These are phyloP conservation scores for Cochlearius cochlearius DNA, from an alignment of 2,113 vertebrate genomes.

Conservation along the genomic window DNA sequence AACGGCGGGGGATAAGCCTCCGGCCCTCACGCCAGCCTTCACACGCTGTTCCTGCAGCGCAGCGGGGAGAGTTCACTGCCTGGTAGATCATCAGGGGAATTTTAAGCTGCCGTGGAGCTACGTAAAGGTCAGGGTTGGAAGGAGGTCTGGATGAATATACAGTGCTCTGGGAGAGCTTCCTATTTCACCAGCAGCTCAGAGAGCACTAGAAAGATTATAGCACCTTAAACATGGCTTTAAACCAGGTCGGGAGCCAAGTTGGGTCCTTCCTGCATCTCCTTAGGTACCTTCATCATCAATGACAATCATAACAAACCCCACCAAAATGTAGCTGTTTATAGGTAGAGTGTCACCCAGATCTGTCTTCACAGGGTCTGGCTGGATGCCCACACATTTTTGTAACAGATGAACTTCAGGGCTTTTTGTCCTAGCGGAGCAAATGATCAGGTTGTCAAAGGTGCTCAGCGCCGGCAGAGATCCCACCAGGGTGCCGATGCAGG, in stretches of 20 bases:
- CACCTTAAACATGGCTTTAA: not conserved
- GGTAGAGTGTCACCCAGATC: not conserved
- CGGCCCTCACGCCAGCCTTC: not conserved
- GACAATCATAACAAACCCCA: not conserved
- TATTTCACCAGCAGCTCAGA: not conserved
- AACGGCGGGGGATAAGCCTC: not conserved
- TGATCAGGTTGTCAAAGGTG: not conserved
- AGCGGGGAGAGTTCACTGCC: not conserved
- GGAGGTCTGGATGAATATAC: not conserved
- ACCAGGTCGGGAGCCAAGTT: not conserved
- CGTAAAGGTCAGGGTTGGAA: not conserved
- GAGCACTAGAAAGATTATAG: not conserved
- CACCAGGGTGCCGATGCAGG: not conserved
- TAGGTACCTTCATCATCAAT: not conserved
- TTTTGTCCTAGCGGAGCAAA: not conserved
- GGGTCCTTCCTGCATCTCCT: not conserved
- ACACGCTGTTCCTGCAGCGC: not conserved
- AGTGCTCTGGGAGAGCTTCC: not conserved
- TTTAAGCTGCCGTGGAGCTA: not conserved
- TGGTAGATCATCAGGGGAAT: not conserved
- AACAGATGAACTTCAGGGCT: not conserved
- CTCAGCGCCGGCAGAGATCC: not conserved
- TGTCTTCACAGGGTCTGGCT: not conserved
- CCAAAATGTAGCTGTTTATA: not conserved
- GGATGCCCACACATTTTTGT: not conserved